Conservation (phyloP, 2,113 vertebrate species). For the Alosa alosa region DNA sequence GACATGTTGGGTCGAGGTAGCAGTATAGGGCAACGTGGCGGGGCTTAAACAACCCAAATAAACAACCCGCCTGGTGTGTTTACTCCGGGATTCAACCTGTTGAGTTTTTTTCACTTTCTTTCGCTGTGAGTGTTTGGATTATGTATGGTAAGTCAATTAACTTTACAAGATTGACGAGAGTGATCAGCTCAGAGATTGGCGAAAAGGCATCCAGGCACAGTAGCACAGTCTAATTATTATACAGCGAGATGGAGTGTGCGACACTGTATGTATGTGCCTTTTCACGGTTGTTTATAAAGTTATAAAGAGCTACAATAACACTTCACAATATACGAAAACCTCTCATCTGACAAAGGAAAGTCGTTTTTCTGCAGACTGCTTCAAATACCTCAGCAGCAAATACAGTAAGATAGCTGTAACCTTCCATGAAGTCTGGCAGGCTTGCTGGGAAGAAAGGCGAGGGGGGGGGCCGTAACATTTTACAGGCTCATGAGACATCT, state of each 20-base stretch:
- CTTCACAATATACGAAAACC: not conserved
- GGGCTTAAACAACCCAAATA: conserved; percentile 29
- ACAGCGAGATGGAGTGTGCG: not conserved
- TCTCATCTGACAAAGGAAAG: no score
- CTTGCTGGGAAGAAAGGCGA: not conserved
- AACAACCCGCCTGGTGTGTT: conserved; percentile 48
- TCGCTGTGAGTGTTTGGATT: conserved; percentile 50
- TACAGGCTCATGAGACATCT: conserved; percentile 37
- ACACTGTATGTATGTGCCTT: not conserved
- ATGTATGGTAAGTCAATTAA: conserved; percentile 67
- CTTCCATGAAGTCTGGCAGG: conserved; percentile 14
- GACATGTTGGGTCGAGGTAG: not conserved
- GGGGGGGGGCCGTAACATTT: conserved; percentile 4
- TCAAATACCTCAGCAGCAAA: not conserved
- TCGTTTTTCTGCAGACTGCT: not conserved
- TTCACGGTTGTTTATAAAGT: not conserved
- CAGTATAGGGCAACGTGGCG: not conserved
- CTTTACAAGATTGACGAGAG: conserved; percentile 59
- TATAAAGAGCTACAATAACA: not conserved
- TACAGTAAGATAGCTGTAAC: not conserved
- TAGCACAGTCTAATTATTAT: not conserved
- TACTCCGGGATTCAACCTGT: conserved; percentile 48
- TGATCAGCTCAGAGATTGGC: conserved; percentile 40
- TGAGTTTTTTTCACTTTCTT: no score
- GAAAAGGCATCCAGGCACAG: conserved; percentile 27